A percentile compares a stretch with the other conserved stretches of the same genome.
phyloP scores from a whole-genome alignment of 1,140 invertebrate species.

The Conopomorpha cramerella region DNA sequence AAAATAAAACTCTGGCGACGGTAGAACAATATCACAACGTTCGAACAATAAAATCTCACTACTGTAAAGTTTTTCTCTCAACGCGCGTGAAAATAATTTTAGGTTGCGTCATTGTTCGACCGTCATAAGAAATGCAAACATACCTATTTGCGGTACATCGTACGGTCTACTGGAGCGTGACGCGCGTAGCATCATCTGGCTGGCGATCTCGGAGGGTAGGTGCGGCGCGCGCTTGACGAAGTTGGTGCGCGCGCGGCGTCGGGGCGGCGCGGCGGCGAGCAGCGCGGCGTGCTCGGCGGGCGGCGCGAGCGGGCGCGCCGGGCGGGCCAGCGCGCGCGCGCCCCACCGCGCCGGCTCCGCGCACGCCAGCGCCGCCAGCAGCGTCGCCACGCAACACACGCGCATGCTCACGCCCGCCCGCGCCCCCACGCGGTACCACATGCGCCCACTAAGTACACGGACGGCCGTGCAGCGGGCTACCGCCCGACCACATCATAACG shows the following conservation, averaged over 20 bases:
- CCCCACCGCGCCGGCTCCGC: constrained; percentile 34
- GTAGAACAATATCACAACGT: no score
- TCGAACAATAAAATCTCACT: no score
- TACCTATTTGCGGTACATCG: constrained; percentile 52
- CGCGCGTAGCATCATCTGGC: constrained; percentile 49
- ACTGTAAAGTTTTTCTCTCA: no score
- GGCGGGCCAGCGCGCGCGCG: constrained; percentile 20
- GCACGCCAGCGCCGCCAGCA: constrained; percentile 42
- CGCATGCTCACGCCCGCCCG: no score
- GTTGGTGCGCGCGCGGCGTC: constrained; percentile 26
- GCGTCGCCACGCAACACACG: constrained; percentile 36
- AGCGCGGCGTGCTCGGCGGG: constrained; percentile 38
- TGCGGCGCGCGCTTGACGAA: constrained; percentile 32
- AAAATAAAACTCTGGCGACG: no score
- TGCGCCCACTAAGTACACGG: no score
- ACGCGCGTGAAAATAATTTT: no score
- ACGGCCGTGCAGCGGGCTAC: no score
- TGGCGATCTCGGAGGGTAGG: constrained; percentile 36
- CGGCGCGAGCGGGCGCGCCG: constrained; percentile 30
- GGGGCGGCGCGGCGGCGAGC: constrained; percentile 19
- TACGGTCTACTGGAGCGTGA: constrained; percentile 43
- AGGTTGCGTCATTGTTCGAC: no score
- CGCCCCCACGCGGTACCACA: no score
- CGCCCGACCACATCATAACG: no score
- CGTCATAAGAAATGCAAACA: no score